phyloP scores from a whole-genome alignment of 92 coral and sea anemone species.

The Umimayanthus chanpuru region DNA sequence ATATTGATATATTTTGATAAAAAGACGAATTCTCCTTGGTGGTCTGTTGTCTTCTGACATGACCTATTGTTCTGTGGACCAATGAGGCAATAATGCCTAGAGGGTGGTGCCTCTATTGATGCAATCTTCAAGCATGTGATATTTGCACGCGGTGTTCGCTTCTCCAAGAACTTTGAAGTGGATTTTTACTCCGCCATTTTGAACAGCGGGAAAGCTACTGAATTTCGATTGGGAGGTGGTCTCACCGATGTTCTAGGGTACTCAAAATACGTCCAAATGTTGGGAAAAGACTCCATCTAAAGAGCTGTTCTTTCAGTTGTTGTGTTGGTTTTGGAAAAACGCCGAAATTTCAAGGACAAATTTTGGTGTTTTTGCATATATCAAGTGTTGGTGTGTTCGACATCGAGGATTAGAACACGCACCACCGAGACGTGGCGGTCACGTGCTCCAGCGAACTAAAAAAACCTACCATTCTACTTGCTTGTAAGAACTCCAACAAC shows the following conservation, averaged over 20 bases:
- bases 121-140: slow-evolving; percentile 83
- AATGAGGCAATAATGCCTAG: slow-evolving; percentile 70
- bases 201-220: slow-evolving; percentile 75
- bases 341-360: slow-evolving; percentile 64
- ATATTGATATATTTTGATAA: slow-evolving; percentile 52
- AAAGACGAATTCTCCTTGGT: slow-evolving; percentile 66
- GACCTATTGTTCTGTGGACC: slow-evolving; percentile 73
- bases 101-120: slow-evolving; percentile 91
- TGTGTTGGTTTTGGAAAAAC: slow-evolving; percentile 39
- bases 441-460: slow-evolving; percentile 95
- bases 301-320: slow-evolving; percentile 37
- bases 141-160: slow-evolving; percentile 92
- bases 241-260: slow-evolving; percentile 45
- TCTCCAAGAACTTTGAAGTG: slow-evolving; percentile 86
- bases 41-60: slow-evolving; percentile 70
- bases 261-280: slow-evolving; percentile 65
- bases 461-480: slow-evolving; percentile 82
- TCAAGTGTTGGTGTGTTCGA: slow-evolving; percentile 98
- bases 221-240: slow-evolving; percentile 71
- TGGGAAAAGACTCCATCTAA: slow-evolving; percentile 63
- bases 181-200: slow-evolving; percentile 95
- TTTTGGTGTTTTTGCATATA: slow-evolving; percentile 91
- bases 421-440: slow-evolving; percentile 99
- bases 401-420: slow-evolving; percentile 99
- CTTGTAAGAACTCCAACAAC: slow-evolving; percentile 68